Percentiles rank a stretch among this genome's conserved stretches.
Conservation (phyloP, 2,113 vertebrate genomes). For the Seriola aureovittata region DNA sequence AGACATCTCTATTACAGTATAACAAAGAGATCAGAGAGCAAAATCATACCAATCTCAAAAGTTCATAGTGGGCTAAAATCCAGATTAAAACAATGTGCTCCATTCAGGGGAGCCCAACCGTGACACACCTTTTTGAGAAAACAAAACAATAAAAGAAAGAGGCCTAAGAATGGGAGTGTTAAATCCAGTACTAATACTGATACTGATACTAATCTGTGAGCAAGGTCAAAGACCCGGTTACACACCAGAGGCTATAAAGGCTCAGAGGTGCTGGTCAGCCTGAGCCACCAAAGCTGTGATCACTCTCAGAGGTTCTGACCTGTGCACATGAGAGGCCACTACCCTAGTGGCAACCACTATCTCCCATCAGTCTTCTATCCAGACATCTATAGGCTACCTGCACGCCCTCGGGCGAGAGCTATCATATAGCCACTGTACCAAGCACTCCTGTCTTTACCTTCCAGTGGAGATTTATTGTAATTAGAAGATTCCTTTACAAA, state of each 20-base stretch:
- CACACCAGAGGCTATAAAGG: conserved; percentile 76
- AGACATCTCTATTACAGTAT: not conserved
- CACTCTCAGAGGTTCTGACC: conserved; percentile 80
- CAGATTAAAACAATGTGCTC: conserved; percentile 17
- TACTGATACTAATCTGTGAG: conserved; percentile 85
- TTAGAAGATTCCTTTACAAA: conserved; percentile 87
- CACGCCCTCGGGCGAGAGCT: conserved; percentile 69
- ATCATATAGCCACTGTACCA: conserved; percentile 83
- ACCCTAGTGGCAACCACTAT: conserved; percentile 73
- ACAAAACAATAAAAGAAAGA: conserved; percentile 63
- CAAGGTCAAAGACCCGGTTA: conserved; percentile 86
- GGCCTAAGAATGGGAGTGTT: conserved; percentile 56
- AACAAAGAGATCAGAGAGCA: not conserved
- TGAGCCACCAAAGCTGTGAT: conserved; percentile 75
- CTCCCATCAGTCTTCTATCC: conserved; percentile 76
- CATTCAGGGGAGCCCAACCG: conserved; percentile 43
- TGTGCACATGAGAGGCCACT: conserved; percentile 79
- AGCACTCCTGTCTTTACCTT: conserved; percentile 74
- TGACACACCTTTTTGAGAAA: conserved; percentile 56
- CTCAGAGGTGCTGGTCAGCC: conserved; percentile 76
- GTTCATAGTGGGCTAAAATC: conserved; percentile 3
- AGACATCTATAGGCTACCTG: conserved; percentile 78
- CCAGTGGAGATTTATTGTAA: conserved; percentile 86
- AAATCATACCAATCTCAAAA: not conserved
- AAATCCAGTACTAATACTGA: conserved; percentile 77